These are phyloP conservation scores for Homarus gammarus DNA, from an alignment of 2,888 invertebrate species.

Conservation along the genomic window DNA sequence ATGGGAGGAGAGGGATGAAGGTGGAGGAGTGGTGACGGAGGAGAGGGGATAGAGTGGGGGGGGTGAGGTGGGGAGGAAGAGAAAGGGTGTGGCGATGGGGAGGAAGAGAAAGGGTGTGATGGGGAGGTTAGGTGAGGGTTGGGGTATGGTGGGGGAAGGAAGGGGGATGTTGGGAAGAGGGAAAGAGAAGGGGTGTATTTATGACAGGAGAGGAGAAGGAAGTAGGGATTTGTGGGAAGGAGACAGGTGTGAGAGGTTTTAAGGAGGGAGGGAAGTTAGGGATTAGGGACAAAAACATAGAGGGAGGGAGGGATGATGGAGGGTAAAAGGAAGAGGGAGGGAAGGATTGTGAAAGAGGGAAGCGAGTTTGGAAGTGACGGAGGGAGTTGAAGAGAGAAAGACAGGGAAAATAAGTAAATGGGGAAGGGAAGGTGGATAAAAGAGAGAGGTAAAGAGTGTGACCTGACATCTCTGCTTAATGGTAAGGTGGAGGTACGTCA, in stretches of 20 bases:
- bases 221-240: no score
- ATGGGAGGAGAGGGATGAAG: background rate
- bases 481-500: no score
- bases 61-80: conserved; percentile 13
- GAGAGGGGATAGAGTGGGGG: conserved; percentile 40
- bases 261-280: background rate
- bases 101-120: no score
- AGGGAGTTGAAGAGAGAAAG: background rate
- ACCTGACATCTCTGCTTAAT: no score
- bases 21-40: conserved; percentile 20
- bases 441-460: background rate
- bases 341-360: no score
- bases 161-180: background rate
- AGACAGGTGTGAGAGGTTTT: no score
- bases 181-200: background rate
- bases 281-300: background rate
- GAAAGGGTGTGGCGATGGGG: background rate
- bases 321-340: no score
- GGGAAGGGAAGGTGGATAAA: background rate
- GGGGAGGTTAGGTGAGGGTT: no score
- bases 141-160: no score
- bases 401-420: background rate
- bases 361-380: background rate
- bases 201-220: background rate
- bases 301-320: no score